Percentiles rank a stretch among this genome's conserved stretches.
phyloP scores from a whole-genome alignment of 2,888 invertebrate species.

The Rotaria macrura region DNA sequence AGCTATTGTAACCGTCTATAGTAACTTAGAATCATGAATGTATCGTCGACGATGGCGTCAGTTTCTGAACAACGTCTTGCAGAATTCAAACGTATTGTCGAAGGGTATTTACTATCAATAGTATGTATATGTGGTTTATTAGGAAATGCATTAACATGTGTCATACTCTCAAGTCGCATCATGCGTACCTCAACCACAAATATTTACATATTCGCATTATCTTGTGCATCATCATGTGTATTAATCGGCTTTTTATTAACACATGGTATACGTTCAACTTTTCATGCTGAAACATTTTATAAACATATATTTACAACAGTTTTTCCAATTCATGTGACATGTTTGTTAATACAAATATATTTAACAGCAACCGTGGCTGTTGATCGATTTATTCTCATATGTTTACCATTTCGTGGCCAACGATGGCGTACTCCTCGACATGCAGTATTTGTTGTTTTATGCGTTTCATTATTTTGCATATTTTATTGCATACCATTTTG shows the following conservation, averaged over 20 bases:
- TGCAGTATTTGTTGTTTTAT: background rate
- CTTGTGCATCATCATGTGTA: background rate
- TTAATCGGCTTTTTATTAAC: background rate
- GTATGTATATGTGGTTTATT: constrained; percentile 11
- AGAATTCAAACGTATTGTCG: constrained; percentile 3
- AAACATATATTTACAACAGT: background rate
- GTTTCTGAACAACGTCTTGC: background rate
- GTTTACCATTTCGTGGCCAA: background rate
- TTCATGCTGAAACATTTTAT: constrained; percentile 9
- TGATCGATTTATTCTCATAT: constrained; percentile 5
- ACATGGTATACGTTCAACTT: background rate
- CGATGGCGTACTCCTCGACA: background rate
- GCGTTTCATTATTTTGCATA: background rate
- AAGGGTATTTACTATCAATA: background rate
- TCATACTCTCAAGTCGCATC: background rate
- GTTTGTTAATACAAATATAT: background rate
- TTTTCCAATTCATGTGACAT: background rate
- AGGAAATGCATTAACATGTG: constrained; percentile 5
- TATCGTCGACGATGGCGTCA: background rate
- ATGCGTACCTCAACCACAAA: constrained; percentile 7
- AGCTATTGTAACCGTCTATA: background rate
- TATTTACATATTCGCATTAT: constrained; percentile 6
- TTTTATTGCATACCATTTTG: background rate
- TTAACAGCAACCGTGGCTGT: constrained; percentile 6
- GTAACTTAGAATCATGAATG: background rate